A percentile compares a stretch with the other conserved stretches of the same genome.
phyloP scores from a whole-genome alignment of 2,797 vertebrate genomes.

The Sitta carolinensis region DNA sequence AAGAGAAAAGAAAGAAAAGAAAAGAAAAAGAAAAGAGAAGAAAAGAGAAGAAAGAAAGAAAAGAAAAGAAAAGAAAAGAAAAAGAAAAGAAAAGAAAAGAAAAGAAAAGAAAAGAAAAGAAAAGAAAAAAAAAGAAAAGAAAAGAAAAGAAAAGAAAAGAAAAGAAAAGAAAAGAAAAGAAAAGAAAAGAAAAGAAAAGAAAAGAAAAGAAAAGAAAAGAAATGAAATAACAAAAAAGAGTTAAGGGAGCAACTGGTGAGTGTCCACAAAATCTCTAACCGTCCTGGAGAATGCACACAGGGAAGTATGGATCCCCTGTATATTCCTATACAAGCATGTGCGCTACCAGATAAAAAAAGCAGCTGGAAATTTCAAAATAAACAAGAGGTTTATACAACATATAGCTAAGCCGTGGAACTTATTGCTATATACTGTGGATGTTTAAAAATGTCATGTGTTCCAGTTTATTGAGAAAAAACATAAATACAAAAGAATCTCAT shows the following conservation, averaged over 20 bases:
- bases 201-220: fast-evolving
- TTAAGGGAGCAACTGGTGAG: neutral
- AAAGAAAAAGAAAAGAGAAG: fast-evolving
- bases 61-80: too few species aligned
- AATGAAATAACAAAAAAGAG: neutral
- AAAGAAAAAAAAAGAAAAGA: too few species aligned
- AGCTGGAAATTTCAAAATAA: neutral
- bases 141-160: too few species aligned
- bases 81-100: too few species aligned
- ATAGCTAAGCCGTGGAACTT: neutral
- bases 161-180: too few species aligned
- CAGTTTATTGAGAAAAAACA: neutral
- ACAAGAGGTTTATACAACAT: neutral
- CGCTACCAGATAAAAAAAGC: neutral
- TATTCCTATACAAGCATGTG: neutral
- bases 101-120: too few species aligned
- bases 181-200: too few species aligned
- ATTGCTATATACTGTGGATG: neutral
- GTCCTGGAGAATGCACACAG: neutral
- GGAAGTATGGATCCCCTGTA: neutral
- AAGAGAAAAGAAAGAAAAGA: too few species aligned
- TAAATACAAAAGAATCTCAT: neutral
- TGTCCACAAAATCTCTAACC: neutral
- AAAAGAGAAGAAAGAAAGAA: too few species aligned
- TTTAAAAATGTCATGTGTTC: slow-evolving; percentile 9